Conservation (phyloP, 2,888 invertebrate genomes). For the Cantharis rufa region DNA sequence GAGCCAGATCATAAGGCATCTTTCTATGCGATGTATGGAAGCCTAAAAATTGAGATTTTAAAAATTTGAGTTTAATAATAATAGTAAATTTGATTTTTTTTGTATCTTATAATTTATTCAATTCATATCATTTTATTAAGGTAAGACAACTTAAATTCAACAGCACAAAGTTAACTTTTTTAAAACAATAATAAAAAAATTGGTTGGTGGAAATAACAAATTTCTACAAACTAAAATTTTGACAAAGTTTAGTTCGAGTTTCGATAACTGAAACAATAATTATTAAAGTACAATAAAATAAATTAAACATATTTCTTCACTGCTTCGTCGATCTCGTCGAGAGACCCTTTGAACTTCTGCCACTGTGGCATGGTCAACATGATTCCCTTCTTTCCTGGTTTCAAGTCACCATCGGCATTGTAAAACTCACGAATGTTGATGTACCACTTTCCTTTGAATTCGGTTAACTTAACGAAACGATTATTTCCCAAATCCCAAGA, state of each 20-base stretch:
- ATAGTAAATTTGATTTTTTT: too few relatives aligned
- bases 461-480: conserved; percentile 76
- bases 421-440: conserved; percentile 89
- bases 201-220: background rate
- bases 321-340: conserved; percentile 72
- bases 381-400: conserved; percentile 92
- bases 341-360: conserved; percentile 70
- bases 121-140: background rate
- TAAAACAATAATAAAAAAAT: background rate
- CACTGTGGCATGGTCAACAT: conserved; percentile 77
- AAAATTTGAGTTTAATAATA: too few relatives aligned
- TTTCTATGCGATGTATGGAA: too few relatives aligned
- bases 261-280: background rate
- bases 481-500: conserved; percentile 78
- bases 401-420: conserved; percentile 74
- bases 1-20: too few relatives aligned
- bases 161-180: background rate
- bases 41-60: too few relatives aligned
- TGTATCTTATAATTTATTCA: too few relatives aligned
- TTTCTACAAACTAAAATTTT: background rate
- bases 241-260: background rate
- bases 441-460: conserved; percentile 82
- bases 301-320: conserved; percentile 49
- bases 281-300: conserved; percentile 1
- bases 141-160: background rate